A percentile compares a stretch with the other conserved stretches of the same genome.
Evolutionary conservation across 2,888 invertebrate genomes (phyloP).

Genomic region (Hemicrepidius hirtus): DNA sequence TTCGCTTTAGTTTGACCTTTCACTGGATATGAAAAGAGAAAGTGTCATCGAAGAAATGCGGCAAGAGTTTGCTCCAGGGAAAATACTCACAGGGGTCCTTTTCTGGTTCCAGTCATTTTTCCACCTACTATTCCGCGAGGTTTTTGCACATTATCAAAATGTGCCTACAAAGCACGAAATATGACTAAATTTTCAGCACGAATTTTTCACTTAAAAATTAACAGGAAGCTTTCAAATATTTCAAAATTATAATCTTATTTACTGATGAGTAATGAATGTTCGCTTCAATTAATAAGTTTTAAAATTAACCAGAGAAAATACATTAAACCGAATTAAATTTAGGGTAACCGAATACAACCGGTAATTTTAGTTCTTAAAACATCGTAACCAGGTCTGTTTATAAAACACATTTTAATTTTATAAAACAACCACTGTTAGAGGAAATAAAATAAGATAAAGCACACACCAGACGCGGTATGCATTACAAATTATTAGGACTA

Average conservation of each 20-base stretch:
- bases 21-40: slow-evolving; percentile 18
- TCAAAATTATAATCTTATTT: no score
- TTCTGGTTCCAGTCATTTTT: slow-evolving; percentile 10
- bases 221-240: no score
- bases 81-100: slow-evolving; percentile 17
- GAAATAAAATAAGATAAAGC: slow-evolving; percentile 15
- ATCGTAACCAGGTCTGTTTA: no score
- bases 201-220: no score
- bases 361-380: no score
- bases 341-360: no score
- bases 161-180: background rate
- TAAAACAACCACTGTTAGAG: slow-evolving; percentile 1
- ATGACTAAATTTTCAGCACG: background rate
- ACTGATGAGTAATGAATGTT: no score
- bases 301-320: no score
- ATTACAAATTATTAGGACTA: slow-evolving; percentile 26
- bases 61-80: slow-evolving; percentile 27
- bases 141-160: slow-evolving; percentile 28
- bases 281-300: no score
- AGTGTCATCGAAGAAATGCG: slow-evolving; percentile 27
- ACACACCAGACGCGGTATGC: slow-evolving; percentile 6
- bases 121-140: slow-evolving; percentile 16
- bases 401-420: no score
- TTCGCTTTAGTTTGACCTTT: slow-evolving; percentile 18
- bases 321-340: no score